phyloP scores from a whole-genome alignment of 2,797 vertebrate species.

The Neosilurus mollespiculum region DNA sequence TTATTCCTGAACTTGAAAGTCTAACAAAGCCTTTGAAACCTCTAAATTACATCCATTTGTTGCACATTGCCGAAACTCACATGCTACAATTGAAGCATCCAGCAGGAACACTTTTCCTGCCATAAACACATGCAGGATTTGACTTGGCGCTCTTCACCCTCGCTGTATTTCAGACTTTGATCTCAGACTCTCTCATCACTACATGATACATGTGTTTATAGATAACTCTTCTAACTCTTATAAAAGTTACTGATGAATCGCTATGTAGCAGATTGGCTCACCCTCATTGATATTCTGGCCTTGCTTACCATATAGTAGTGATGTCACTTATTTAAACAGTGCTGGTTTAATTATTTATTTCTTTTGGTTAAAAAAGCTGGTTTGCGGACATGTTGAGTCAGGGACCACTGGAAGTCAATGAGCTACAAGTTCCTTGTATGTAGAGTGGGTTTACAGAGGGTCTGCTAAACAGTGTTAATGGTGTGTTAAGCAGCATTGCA shows the following conservation, averaged over 20 bases:
- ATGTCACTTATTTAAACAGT: conserved; percentile 1
- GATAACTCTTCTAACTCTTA: neutral
- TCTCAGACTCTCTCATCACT: conserved; percentile 25
- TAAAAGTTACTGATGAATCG: neutral
- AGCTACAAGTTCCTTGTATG: neutral
- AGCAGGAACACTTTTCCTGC: conserved; percentile 12
- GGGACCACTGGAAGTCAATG: neutral
- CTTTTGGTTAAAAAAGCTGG: neutral
- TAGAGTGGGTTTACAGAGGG: conserved; percentile 1
- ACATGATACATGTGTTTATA: neutral
- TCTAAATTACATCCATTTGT: conserved; percentile 30
- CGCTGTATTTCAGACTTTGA: conserved; percentile 19
- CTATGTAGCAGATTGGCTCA: neutral
- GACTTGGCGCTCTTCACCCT: neutral
- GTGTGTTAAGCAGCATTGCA: conserved; percentile 3
- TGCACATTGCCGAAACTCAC: conserved; percentile 18
- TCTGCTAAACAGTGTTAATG: conserved; percentile 2
- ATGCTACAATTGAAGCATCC: conserved; percentile 13
- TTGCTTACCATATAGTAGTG: neutral
- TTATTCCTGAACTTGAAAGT: conserved; percentile 27
- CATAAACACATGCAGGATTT: conserved; percentile 26
- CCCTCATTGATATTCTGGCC: neutral
- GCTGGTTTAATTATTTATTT: neutral
- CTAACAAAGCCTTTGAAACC: conserved; percentile 30
- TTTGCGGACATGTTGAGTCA: neutral